phyloP scores from a whole-genome alignment of 2,113 vertebrate genomes.

The Sprattus sprattus region DNA sequence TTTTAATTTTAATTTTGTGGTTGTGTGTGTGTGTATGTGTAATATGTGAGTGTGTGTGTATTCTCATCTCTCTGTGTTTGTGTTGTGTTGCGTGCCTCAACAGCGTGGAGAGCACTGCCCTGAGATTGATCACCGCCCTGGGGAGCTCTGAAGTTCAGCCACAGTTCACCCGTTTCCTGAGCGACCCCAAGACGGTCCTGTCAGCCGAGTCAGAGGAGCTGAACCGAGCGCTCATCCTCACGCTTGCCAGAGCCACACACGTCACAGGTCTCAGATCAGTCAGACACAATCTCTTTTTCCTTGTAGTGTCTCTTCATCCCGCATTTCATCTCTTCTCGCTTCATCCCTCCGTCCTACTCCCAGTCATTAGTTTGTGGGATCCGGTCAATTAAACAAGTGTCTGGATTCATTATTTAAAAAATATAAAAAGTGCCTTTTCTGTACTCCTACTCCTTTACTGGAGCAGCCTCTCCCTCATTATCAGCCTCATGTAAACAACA shows the following conservation, averaged over 20 bases:
- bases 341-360: no score
- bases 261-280: constrained; percentile 81
- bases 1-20: background rate
- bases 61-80: background rate
- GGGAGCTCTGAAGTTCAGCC: constrained; percentile 97
- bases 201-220: constrained; percentile 96
- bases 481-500: background rate
- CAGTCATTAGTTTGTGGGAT: background rate
- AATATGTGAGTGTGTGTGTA: no score
- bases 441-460: background rate
- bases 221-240: constrained; percentile 94
- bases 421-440: no score
- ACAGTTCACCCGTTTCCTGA: constrained; percentile 96
- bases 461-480: background rate
- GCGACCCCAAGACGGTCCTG: constrained; percentile 92
- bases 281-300: background rate
- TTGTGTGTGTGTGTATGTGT: background rate
- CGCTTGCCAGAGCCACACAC: constrained; percentile 93
- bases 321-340: no score
- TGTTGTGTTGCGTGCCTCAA: constrained; percentile 25
- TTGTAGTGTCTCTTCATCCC: background rate
- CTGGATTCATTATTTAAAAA: background rate
- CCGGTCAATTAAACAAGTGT: background rate
- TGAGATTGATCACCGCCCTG: constrained; percentile 91
- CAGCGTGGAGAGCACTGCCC: constrained; percentile 95